These are phyloP conservation scores for Nannoperca australis DNA, from an alignment of 2,797 vertebrate genomes.

Conservation along the genomic window DNA sequence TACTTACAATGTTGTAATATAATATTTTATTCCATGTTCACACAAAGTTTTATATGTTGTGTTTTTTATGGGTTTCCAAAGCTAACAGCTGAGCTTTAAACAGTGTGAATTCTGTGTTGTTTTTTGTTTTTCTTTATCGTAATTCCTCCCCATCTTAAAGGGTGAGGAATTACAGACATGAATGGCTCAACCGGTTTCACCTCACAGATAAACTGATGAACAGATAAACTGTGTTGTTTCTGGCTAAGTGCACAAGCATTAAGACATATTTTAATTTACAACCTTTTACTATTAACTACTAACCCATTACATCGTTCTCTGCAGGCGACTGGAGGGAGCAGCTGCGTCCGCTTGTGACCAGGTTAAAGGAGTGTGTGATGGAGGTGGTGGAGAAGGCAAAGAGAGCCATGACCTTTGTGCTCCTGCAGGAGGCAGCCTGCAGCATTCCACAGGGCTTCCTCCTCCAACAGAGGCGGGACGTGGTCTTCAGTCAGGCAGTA, in stretches of 20 bases:
- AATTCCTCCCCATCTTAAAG: neutral
- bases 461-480: conserved; percentile 93
- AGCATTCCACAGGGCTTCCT: conserved; percentile 93
- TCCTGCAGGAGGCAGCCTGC: conserved; percentile 95
- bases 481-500: conserved; percentile 98
- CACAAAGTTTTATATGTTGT: neutral
- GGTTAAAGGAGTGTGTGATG: conserved; percentile 93
- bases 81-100: no score
- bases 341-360: conserved; percentile 89
- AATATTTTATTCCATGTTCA: conserved; percentile 1
- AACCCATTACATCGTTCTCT: neutral
- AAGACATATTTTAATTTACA: neutral
- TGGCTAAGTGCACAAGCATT: neutral
- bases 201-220: neutral
- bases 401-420: conserved; percentile 94
- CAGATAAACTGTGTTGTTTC: conserved; percentile 25
- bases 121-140: neutral
- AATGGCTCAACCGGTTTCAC: conserved; percentile 21
- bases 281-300: no score
- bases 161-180: neutral
- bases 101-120: neutral
- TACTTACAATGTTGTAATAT: no score
- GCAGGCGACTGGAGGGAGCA: conserved; percentile 93
- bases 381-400: conserved; percentile 93
- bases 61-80: no score